phyloP scores from a whole-genome alignment of 2,888 invertebrate genomes.

The Exocentrus adspersus region DNA sequence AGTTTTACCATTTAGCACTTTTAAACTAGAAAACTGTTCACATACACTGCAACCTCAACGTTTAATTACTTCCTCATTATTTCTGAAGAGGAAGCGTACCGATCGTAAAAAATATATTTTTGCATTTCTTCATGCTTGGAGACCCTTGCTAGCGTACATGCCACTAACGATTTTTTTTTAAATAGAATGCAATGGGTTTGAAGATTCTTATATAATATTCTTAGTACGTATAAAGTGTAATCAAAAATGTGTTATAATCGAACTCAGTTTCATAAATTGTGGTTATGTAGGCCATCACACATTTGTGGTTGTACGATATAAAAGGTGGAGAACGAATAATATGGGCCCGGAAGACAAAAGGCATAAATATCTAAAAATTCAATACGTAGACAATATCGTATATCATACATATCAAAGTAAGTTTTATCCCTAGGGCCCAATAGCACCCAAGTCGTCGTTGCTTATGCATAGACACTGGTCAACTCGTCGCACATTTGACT shows the following conservation, averaged over 20 bases:
- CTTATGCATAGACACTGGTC: constrained; percentile 61
- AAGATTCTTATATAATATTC: too few relatives aligned
- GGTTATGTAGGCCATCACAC: too few relatives aligned
- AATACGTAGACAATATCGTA: constrained; percentile 61
- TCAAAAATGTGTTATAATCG: too few relatives aligned
- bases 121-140: constrained; percentile 8
- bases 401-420: constrained; percentile 63
- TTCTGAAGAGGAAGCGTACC: constrained; percentile 13
- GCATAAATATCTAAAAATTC: constrained; percentile 59
- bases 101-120: constrained; percentile 22
- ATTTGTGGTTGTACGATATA: constrained; percentile 9
- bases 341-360: constrained; percentile 41
- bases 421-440: constrained; percentile 59
- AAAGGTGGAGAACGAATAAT: constrained; percentile 17
- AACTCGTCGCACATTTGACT: constrained; percentile 63
- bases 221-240: too few relatives aligned
- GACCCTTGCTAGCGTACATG: not conserved
- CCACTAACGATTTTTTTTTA: not conserved
- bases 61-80: constrained; percentile 31
- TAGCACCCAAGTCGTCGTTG: constrained; percentile 60
- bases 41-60: constrained; percentile 35
- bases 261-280: too few relatives aligned
- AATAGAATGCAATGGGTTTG: not conserved
- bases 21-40: constrained; percentile 22
- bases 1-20: constrained; percentile 29